Conservation (phyloP, 2,113 vertebrate species). For the Hippocampus zosterae region DNA sequence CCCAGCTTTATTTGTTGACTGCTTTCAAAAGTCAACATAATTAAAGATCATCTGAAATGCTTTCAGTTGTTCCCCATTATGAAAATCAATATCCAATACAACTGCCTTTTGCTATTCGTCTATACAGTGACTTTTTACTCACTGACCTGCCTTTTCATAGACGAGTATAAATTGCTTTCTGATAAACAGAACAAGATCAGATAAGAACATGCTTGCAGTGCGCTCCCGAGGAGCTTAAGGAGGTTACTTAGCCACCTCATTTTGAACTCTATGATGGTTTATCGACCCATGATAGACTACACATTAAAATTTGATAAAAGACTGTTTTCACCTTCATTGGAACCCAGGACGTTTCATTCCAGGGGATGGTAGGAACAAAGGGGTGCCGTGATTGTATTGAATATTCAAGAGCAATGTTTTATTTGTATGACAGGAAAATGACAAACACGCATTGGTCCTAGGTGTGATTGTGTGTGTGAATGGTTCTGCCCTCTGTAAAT, state of each 20-base stretch:
- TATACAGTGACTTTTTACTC: slow-evolving; percentile 6
- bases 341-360: slow-evolving; percentile 5
- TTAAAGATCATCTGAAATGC: slow-evolving; percentile 3
- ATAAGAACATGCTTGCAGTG: slow-evolving; percentile 26
- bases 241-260: slow-evolving; percentile 31
- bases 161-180: slow-evolving; percentile 38
- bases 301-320: slow-evolving; percentile 35
- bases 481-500: too few relatives aligned
- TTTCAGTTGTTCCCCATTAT: slow-evolving; percentile 13
- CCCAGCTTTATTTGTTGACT: neutral
- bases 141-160: slow-evolving; percentile 25
- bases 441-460: neutral
- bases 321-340: slow-evolving; percentile 10
- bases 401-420: slow-evolving; percentile 26
- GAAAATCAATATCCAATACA: slow-evolving; percentile 8
- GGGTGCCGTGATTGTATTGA: slow-evolving; percentile 3
- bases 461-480: too few relatives aligned
- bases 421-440: slow-evolving; percentile 8
- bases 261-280: slow-evolving; percentile 41
- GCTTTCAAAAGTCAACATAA: slow-evolving; percentile 7
- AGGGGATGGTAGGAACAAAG: slow-evolving; percentile 3
- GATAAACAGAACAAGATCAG: slow-evolving; percentile 32
- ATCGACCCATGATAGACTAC: slow-evolving; percentile 35
- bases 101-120: slow-evolving; percentile 24
- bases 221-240: slow-evolving; percentile 25